Percentiles rank a stretch among this genome's conserved stretches.
These are phyloP conservation scores for Anguilla rostrata DNA, from an alignment of 2,113 vertebrate species.

Conservation along the genomic window DNA sequence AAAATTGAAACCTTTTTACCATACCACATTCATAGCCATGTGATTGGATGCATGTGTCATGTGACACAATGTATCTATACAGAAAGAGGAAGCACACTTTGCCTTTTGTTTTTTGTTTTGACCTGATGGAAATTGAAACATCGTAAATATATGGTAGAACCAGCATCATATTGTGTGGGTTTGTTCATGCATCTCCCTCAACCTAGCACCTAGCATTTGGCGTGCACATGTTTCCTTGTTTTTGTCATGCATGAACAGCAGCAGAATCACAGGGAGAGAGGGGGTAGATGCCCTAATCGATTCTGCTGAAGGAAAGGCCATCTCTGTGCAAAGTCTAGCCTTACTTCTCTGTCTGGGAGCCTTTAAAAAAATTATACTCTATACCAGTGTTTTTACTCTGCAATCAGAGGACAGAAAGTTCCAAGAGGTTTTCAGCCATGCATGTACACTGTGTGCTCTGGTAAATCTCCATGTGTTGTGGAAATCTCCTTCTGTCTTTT, in stretches of 20 bases:
- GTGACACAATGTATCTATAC: too few relatives aligned
- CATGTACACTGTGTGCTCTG: background rate
- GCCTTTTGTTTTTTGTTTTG: background rate
- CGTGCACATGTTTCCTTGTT: too few relatives aligned
- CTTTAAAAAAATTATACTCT: background rate
- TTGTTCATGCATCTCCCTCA: too few relatives aligned
- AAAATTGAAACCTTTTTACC: too few relatives aligned
- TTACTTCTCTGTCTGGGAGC: background rate
- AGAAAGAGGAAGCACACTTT: too few relatives aligned
- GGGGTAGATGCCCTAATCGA: background rate
- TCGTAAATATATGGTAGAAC: too few relatives aligned
- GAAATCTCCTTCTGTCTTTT: constrained; percentile 18
- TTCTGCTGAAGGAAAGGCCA: background rate
- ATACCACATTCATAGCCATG: too few relatives aligned
- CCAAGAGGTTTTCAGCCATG: constrained; percentile 17
- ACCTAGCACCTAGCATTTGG: too few relatives aligned
- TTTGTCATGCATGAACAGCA: constrained; percentile 6
- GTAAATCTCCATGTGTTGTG: background rate
- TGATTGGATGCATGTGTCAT: too few relatives aligned
- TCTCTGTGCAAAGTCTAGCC: background rate
- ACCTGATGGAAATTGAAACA: background rate
- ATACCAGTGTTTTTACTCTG: background rate
- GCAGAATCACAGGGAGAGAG: constrained; percentile 4
- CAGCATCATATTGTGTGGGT: too few relatives aligned
- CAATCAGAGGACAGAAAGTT: constrained; percentile 18